Base-by-base conservation (phyloP, 2,888 invertebrate genomes). In the Morpho deidamia region DNA sequence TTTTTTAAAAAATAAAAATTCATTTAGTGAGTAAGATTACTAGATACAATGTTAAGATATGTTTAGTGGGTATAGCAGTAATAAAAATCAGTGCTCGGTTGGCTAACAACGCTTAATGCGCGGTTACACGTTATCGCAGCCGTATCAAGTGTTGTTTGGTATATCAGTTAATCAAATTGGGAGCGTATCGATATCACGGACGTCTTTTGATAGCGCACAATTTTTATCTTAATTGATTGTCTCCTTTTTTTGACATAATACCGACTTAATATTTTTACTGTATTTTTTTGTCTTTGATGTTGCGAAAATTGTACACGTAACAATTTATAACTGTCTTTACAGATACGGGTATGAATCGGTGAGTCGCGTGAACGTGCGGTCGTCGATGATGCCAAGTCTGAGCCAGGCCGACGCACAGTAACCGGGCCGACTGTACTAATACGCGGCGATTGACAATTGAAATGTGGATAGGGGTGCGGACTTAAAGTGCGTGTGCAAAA, bases 191-290 rank as follows among this genome's bases (percentile, higher is more conserved):
- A 75, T 87, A 86, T 81, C 84, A 69, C 67, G 68, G 74, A 76
- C 80, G 79, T 78, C 73, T 81, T 71, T 72, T 66, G 86, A 86
- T 86, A 84, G 67, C 77, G 70, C 73, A 73, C 74, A 75, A 72
- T 72, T 77, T 79, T 81, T 84, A 86, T 88, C 87, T 83, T 84
- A 87, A 87, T 86, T 84, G 87, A 88, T 87, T 85, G 85, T 85
- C 76, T 76, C 69, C 73, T 78, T 79, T 23, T 23, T 83, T 82
- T 76, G 73, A 79, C 76, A 79, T 79, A 77, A 78, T 65, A 81
- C 73, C 79, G 78, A 70, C 76, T 71, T 66, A 23, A 65, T 70
- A 71, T 56, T 65, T 56, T 63, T 63, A 53, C 46, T 60, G 53
- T 23, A 58, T 62, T 61, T 55, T 54, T 61, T 57, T 23, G 23